phyloP scores from a whole-genome alignment of 2,113 vertebrate species.

The Ovibos moschatus region DNA sequence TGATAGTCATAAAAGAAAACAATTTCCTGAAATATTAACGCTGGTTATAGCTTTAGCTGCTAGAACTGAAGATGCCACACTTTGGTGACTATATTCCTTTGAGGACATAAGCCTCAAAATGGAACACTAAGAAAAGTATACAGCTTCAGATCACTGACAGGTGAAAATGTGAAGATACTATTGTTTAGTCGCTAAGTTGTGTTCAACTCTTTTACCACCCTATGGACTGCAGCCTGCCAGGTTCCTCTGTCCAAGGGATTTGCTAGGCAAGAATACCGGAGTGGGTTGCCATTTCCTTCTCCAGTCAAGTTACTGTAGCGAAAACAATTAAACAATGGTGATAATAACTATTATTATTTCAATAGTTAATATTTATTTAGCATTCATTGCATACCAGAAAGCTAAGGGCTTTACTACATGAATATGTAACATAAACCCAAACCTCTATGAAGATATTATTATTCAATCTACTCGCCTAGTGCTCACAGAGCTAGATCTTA shows the following conservation, averaged over 20 bases:
- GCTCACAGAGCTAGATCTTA: conserved; percentile 9
- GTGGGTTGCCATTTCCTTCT: not conserved
- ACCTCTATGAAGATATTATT: conserved; percentile 12
- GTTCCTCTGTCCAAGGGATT: not conserved
- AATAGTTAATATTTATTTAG: not conserved
- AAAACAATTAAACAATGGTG: not conserved
- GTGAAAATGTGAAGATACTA: not conserved
- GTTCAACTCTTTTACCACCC: not conserved
- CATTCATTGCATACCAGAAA: conserved; percentile 4
- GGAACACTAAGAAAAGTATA: not conserved
- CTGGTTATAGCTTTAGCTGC: not conserved
- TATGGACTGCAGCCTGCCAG: not conserved
- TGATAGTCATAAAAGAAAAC: not conserved
- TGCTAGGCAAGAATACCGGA: not conserved
- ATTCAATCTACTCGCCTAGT: not conserved
- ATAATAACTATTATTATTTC: not conserved
- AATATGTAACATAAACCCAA: conserved; percentile 21
- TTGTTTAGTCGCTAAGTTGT: not conserved
- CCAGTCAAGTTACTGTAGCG: not conserved
- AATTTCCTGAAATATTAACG: conserved; percentile 9
- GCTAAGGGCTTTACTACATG: not conserved
- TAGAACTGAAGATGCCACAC: not conserved
- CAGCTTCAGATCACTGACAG: not conserved
- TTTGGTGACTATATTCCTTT: not conserved
- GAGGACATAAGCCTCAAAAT: not conserved